Conservation (phyloP, 2,797 vertebrate genomes). For the Acrossocheilus fasciatus region DNA sequence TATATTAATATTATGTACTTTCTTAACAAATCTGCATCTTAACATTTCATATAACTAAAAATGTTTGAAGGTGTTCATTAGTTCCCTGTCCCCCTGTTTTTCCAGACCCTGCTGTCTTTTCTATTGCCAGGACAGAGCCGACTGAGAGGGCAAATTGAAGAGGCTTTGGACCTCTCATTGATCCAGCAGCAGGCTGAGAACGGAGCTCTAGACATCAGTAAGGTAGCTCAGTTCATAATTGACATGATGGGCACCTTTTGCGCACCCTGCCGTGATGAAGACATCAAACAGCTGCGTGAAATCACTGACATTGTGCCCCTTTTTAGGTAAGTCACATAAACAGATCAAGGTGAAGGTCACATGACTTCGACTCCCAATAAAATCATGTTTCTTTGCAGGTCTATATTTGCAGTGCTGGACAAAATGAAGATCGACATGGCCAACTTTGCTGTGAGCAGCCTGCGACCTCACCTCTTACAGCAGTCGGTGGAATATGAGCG, state of each 20-base stretch:
- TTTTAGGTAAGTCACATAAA: constrained; percentile 83
- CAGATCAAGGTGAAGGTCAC: background rate
- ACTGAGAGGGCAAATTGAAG: constrained; percentile 87
- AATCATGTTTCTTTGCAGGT: constrained; percentile 72
- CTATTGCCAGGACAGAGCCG: constrained; percentile 88
- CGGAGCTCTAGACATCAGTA: constrained; percentile 87
- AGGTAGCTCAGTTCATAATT: constrained; percentile 89
- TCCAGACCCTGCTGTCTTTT: constrained; percentile 89
- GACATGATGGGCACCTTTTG: constrained; percentile 94
- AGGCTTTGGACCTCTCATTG: constrained; percentile 90
- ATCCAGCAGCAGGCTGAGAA: constrained; percentile 97
- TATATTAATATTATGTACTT: background rate
- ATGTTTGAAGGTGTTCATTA: background rate
- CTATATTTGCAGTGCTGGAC: constrained; percentile 92
- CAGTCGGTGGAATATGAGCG: constrained; percentile 97
- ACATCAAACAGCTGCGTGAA: constrained; percentile 87
- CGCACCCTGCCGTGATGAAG: constrained; percentile 90
- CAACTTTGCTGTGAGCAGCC: constrained; percentile 92
- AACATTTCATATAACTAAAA: background rate
- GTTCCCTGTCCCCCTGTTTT: background rate
- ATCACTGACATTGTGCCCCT: constrained; percentile 88
- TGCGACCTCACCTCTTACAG: constrained; percentile 94
- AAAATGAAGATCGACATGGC: constrained; percentile 99
- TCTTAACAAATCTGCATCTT: background rate
- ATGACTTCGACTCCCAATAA: background rate